Conservation (phyloP, 1,140 invertebrate species). For the Drosophila sp. region DNA sequence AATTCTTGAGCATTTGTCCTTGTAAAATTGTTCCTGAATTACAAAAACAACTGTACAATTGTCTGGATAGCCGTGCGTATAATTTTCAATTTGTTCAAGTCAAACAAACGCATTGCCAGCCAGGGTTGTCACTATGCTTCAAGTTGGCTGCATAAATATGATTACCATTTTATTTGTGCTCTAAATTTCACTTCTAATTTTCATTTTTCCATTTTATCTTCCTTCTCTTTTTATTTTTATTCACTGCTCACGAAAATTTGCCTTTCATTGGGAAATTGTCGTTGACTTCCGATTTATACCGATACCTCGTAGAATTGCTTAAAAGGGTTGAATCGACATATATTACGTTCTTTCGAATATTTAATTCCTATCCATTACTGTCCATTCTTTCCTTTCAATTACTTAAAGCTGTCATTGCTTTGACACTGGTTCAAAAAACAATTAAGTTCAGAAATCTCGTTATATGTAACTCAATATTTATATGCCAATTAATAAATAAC, state of each 20-base stretch:
- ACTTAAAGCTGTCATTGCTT: too few species aligned
- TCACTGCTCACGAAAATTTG: slow-evolving; percentile 54
- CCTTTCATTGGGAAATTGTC: slow-evolving; percentile 49
- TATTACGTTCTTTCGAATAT: too few species aligned
- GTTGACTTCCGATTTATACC: slow-evolving; percentile 13
- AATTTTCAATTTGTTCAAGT: slow-evolving; percentile 83
- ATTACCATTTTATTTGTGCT: slow-evolving; percentile 63
- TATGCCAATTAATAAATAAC: too few species aligned
- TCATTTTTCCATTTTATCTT: background rate
- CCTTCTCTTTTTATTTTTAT: background rate
- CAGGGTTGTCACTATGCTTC: slow-evolving; percentile 45
- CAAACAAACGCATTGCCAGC: slow-evolving; percentile 67
- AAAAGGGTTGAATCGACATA: background rate
- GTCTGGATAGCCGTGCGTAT: slow-evolving; percentile 56
- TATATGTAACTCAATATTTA: too few species aligned
- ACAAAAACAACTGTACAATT: slow-evolving; percentile 61
- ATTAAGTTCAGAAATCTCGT: too few species aligned
- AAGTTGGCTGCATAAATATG: slow-evolving; percentile 74
- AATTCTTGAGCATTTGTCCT: slow-evolving; percentile 49
- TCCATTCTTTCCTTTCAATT: too few species aligned
- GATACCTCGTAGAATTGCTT: slow-evolving; percentile 6
- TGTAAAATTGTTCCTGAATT: slow-evolving; percentile 70
- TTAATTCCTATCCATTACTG: too few species aligned
- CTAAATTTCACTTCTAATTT: slow-evolving; percentile 27
- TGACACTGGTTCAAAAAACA: too few species aligned